These are phyloP conservation scores for Leptinotarsa lineolata DNA, from an alignment of 1,140 invertebrate species.

Conservation along the genomic window DNA sequence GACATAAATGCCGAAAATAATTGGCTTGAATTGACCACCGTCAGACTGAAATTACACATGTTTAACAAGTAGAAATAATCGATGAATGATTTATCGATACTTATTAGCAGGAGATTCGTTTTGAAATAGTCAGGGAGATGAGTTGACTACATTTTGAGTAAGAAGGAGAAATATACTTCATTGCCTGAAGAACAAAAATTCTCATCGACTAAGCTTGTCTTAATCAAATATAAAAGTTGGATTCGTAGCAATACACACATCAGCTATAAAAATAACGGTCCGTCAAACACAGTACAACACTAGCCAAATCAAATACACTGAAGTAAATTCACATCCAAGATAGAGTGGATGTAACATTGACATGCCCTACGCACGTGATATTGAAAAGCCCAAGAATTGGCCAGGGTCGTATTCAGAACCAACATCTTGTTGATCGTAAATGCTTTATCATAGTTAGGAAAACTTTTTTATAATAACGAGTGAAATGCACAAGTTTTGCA, in stretches of 20 bases:
- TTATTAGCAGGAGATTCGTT: background rate
- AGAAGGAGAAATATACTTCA: background rate
- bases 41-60: background rate
- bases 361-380: too few relatives aligned
- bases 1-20: conserved; percentile 21
- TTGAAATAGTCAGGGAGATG: background rate
- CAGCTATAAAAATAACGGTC: background rate
- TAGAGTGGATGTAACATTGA: too few relatives aligned
- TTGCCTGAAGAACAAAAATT: too few relatives aligned
- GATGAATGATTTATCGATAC: background rate
- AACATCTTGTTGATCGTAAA: too few relatives aligned
- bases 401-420: too few relatives aligned
- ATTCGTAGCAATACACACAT: background rate
- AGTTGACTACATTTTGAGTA: background rate
- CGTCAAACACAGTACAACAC: too few relatives aligned
- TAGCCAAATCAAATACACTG: background rate
- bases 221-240: background rate
- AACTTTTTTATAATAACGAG: too few relatives aligned
- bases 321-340: too few relatives aligned
- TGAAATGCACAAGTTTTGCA: too few relatives aligned
- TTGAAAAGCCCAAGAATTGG: too few relatives aligned
- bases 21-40: conserved; percentile 12
- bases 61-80: background rate
- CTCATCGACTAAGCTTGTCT: background rate
- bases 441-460: too few relatives aligned